phyloP scores from a whole-genome alignment of 2,888 invertebrate genomes.

The Nowickia ferox region DNA sequence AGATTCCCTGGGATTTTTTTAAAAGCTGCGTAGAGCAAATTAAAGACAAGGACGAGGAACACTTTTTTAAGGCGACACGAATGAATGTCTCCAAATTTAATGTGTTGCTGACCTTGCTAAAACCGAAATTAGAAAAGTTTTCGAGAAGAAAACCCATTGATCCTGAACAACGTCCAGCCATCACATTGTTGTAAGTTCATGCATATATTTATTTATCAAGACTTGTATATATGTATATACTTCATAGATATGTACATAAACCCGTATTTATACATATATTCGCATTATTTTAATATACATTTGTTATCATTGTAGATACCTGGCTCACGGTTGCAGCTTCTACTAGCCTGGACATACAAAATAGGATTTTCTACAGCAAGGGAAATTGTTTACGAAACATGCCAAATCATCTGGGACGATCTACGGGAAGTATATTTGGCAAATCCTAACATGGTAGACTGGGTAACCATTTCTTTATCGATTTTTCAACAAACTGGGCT shows the following conservation, averaged over 20 bases:
- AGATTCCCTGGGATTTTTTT: constrained; percentile 16
- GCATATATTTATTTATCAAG: background rate
- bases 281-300: too few relatives aligned
- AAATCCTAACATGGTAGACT: constrained; percentile 8
- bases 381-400: constrained; percentile 13
- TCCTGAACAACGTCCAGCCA: constrained; percentile 11
- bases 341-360: constrained; percentile 6
- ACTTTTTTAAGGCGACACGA: constrained; percentile 17
- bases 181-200: constrained; percentile 18
- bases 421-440: constrained; percentile 2
- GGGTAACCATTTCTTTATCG: constrained; percentile 4
- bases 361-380: background rate
- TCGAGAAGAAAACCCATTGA: constrained; percentile 31
- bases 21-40: constrained; percentile 21
- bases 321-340: constrained; percentile 14
- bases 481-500: constrained; percentile 27
- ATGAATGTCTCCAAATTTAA: constrained; percentile 23
- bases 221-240: background rate
- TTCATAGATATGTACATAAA: too few relatives aligned
- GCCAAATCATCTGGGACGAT: background rate
- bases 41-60: constrained; percentile 20
- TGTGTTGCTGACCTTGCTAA: constrained; percentile 23
- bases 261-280: too few relatives aligned
- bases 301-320: too few relatives aligned
- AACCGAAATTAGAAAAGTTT: constrained; percentile 19